phyloP scores from a whole-genome alignment of 2,113 vertebrate genomes.

The Antigone vipio region DNA sequence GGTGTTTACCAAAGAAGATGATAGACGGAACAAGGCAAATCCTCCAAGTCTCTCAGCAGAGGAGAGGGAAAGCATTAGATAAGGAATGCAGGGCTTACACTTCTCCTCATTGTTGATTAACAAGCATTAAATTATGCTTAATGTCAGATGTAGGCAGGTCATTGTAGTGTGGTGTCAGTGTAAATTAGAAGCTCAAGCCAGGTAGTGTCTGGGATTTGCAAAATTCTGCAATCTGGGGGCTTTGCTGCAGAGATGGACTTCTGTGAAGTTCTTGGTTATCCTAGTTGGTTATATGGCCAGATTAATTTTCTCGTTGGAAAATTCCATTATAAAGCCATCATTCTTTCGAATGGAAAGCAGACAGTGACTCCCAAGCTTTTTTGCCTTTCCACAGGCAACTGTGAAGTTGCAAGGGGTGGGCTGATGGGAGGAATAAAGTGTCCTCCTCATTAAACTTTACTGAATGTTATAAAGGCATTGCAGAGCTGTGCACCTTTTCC shows the following conservation, averaged over 20 bases:
- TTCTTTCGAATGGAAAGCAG: background rate
- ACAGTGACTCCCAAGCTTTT: background rate
- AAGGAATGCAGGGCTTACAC: background rate
- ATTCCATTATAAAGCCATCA: background rate
- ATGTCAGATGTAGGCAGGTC: background rate
- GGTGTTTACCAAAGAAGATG: slow-evolving; percentile 53
- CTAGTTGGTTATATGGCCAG: background rate
- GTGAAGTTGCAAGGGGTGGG: background rate
- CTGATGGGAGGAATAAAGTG: background rate
- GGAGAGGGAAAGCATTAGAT: background rate
- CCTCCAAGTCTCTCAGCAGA: slow-evolving; percentile 22
- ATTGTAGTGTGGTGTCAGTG: background rate
- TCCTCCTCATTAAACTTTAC: background rate
- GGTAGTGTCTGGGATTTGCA: background rate
- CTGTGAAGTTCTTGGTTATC: background rate
- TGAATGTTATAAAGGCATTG: background rate
- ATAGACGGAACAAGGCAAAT: slow-evolving; percentile 46
- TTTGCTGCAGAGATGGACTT: background rate
- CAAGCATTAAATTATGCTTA: slow-evolving; percentile 18
- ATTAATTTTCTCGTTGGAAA: background rate
- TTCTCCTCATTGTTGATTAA: slow-evolving; percentile 41
- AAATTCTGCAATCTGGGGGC: background rate
- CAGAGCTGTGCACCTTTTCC: background rate
- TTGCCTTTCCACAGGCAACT: background rate
- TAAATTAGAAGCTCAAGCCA: background rate